Evolutionary conservation across 2,888 invertebrate species (phyloP).

Genomic region (Merodon equestris): DNA sequence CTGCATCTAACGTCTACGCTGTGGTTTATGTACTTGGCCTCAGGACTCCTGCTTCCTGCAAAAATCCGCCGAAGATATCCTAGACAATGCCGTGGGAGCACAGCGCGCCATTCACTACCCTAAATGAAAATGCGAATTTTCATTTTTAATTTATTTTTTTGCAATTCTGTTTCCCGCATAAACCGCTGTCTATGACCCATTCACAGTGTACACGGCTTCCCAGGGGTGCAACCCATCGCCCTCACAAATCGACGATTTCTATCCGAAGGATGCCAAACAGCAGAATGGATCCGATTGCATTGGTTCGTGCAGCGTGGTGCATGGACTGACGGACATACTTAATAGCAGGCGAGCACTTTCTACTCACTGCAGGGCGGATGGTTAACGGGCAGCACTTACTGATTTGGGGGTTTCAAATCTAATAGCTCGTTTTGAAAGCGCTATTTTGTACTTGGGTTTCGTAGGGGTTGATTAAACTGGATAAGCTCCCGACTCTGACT

Average conservation of each 20-base stretch:
- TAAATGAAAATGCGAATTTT: constrained; percentile 27
- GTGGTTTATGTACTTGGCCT: no score
- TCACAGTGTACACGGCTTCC: not conserved
- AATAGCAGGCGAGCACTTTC: not conserved
- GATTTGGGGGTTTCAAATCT: constrained; percentile 37
- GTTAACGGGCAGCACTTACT: constrained; percentile 10
- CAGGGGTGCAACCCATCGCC: not conserved
- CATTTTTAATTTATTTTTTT: constrained; percentile 9
- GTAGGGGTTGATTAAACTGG: constrained; percentile 16
- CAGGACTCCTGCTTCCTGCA: not conserved
- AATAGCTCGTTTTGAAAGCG: constrained; percentile 27
- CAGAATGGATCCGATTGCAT: constrained; percentile 28
- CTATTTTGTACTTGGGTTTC: constrained; percentile 21
- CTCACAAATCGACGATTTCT: constrained; percentile 24
- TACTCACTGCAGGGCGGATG: not conserved
- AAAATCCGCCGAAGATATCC: constrained; percentile 16
- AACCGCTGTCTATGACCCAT: constrained; percentile 4
- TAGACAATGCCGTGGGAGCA: not conserved
- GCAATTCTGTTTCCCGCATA: not conserved
- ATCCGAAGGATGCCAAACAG: constrained; percentile 27
- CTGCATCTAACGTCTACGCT: not conserved
- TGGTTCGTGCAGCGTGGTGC: constrained; percentile 1
- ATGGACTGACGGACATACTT: not conserved
- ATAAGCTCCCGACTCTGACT: constrained; percentile 7
- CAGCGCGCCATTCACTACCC: no score